These are phyloP conservation scores for Pelobates fuscus DNA, from an alignment of 2,113 vertebrate genomes.

Conservation along the genomic window DNA sequence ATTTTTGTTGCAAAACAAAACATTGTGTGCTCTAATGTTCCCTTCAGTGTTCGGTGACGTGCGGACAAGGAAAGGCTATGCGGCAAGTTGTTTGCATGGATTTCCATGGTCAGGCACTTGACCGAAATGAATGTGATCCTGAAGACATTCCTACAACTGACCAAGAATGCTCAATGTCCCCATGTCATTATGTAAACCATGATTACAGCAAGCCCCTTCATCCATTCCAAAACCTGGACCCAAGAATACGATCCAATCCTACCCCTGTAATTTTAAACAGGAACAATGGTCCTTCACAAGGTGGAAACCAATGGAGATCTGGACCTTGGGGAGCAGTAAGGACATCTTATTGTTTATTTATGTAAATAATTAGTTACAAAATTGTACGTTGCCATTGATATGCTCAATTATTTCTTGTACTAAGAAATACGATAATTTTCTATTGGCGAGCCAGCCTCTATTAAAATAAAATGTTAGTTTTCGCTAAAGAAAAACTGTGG, in stretches of 20 bases:
- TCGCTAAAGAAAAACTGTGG: too few species aligned
- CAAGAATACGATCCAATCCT: conserved; percentile 68
- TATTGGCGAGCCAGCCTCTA: background rate
- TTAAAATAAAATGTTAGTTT: too few species aligned
- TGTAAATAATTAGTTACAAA: background rate
- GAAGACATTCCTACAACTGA: conserved; percentile 83
- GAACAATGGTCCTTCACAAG: conserved; percentile 64
- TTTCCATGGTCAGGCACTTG: conserved; percentile 85
- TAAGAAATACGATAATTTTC: background rate
- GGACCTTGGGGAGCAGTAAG: conserved; percentile 98
- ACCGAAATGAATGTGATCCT: conserved; percentile 83
- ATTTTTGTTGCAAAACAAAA: background rate
- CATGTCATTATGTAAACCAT: conserved; percentile 80
- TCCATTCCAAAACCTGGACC: conserved; percentile 68
- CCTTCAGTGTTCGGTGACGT: conserved; percentile 88
- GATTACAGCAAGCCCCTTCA: conserved; percentile 64
- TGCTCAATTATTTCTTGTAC: background rate
- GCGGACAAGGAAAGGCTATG: conserved; percentile 90
- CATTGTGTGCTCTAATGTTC: conserved; percentile 2
- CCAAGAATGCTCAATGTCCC: conserved; percentile 91
- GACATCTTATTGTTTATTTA: conserved; percentile 29
- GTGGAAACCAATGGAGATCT: conserved; percentile 90
- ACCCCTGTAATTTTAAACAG: conserved; percentile 55
- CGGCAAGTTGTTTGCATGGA: conserved; percentile 89
- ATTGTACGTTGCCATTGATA: background rate